These are phyloP conservation scores for Sogatella furcifera DNA, from an alignment of 1,140 invertebrate genomes.

Conservation along the genomic window DNA sequence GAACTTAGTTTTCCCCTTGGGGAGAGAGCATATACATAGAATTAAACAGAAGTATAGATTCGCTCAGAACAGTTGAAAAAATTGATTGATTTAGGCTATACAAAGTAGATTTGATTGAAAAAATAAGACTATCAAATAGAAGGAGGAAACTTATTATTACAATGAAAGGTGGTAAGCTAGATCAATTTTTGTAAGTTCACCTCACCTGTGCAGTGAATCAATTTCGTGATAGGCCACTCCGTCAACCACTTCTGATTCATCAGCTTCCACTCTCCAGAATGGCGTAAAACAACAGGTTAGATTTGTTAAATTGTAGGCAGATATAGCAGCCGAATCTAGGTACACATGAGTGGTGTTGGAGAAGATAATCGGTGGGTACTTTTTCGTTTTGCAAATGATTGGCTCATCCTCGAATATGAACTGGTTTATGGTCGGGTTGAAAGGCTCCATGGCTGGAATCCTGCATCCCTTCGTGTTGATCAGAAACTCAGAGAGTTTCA, in stretches of 20 bases:
- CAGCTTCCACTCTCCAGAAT: constrained; percentile 38
- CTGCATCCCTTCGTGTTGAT: constrained; percentile 45
- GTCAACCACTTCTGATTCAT: background rate
- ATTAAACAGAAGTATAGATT: no score
- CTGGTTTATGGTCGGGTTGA: constrained; percentile 37
- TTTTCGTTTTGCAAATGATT: constrained; percentile 11
- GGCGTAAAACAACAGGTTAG: constrained; percentile 28
- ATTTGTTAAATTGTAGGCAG: constrained; percentile 14
- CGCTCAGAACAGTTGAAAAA: no score
- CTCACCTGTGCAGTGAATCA: constrained; percentile 7
- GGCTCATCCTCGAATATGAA: constrained; percentile 8
- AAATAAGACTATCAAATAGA: no score
- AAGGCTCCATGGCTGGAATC: constrained; percentile 63
- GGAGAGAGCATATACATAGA: no score
- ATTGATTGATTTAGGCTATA: no score
- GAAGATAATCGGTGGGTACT: constrained; percentile 13
- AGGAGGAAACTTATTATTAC: no score
- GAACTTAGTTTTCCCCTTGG: no score
- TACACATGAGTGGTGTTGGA: constrained; percentile 21
- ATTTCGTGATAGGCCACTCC: background rate
- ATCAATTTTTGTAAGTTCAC: no score
- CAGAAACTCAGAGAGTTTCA: background rate
- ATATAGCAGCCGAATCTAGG: constrained; percentile 12
- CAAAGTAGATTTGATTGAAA: no score
- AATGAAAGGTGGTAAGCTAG: no score